Conservation (phyloP, 2,797 vertebrate genomes). For the Pelodytes ibericus region DNA sequence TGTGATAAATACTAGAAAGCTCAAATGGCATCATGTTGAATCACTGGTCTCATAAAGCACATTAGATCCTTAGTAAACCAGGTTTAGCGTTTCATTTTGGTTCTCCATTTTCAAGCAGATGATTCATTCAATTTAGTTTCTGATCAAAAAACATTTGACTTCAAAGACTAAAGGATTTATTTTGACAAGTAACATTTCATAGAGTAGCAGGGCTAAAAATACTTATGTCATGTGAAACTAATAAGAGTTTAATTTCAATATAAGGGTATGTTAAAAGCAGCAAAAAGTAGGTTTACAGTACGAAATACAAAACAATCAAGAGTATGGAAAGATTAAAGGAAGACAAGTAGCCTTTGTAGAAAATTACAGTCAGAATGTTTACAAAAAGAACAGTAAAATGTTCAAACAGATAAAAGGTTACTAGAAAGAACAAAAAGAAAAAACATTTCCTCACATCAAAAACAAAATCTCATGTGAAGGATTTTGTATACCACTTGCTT, state of each 20-base stretch:
- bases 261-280: conserved; percentile 8
- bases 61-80: background rate
- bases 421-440: background rate
- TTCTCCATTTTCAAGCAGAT: too few species aligned
- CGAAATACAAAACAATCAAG: background rate
- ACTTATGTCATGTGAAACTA: background rate
- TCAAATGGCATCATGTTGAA: background rate
- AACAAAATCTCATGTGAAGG: background rate
- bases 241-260: background rate
- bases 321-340: conserved; percentile 14
- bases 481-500: too few species aligned
- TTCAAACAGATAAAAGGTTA: conserved; percentile 14
- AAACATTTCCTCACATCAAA: background rate
- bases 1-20: conserved; percentile 8
- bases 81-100: too few species aligned
- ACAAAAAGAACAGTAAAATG: conserved; percentile 19
- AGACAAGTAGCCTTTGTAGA: conserved; percentile 10
- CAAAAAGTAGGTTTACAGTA: conserved; percentile 3
- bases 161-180: background rate
- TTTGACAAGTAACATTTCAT: too few species aligned
- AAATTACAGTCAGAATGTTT: conserved; percentile 7
- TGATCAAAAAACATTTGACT: background rate
- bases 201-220: background rate
- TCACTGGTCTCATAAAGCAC: background rate
- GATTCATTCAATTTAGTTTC: too few species aligned